Evolutionary conservation across 1,140 invertebrate species (phyloP), one percentile per base, ranked within the genome.

Genomic region (Mya arenaria): DNA sequence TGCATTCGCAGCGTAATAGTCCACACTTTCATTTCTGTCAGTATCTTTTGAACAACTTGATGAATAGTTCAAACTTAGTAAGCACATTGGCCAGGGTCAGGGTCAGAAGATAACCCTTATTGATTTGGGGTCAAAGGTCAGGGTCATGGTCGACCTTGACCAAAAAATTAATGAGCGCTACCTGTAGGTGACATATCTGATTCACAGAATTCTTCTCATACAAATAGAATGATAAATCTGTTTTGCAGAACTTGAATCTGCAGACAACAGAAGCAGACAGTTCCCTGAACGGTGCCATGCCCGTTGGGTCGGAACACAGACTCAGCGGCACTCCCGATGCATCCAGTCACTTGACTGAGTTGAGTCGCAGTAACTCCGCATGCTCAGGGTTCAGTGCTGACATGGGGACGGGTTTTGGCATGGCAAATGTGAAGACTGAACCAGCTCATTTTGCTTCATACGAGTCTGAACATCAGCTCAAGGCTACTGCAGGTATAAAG

Each of bases 321-420:
- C 48, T 78, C 39, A 78, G 39, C 48, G 58, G n/a, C n/a, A 28
- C 48, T 13, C 30, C 41, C 10, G 74, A 78, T 78, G 74, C 65
- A 23, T 55, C n/a, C 15, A 78, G 74, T 34, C 56, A 63, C 23
- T 34, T 28, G 17, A 66, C 75, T 5, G 65, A 55, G 19, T 44
- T 55, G 5, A 78, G 62, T 19, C 0, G 77, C 19, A 80, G 77
- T 68, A 80, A 68, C 37, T 80, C 77, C n/a, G 62, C 63, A 4
- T 80, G 77, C 32, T 80, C 77, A 28, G 77, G 52, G 15, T 36
- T 78, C 48, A 78, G 62, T 58, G 37, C 41, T 25, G 75, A 78
- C 39, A 28, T 65, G 10, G 30, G 60, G 15, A 39, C 10, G 25
- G 15, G 41, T 19, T 72, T 39, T 58, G n/a, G 23, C 48, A 39